A percentile compares a stretch with the other conserved stretches of the same genome.
Evolutionary conservation across 1,140 invertebrate species (phyloP).

Genomic region (Trichonephila inaurata): DNA sequence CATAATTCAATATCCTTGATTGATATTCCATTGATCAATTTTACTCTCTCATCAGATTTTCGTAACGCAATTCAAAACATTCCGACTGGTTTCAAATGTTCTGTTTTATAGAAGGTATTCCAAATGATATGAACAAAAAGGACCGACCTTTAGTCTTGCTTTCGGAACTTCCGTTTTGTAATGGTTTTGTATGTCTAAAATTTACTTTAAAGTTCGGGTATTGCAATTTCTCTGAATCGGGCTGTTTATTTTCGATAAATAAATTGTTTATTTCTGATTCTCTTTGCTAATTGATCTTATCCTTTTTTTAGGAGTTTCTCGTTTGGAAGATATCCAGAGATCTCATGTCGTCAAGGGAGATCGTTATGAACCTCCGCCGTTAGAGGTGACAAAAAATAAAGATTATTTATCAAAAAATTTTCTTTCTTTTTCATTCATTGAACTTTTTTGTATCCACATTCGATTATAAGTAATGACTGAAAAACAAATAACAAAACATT

Average conservation of each 20-base stretch:
- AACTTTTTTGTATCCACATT: neutral
- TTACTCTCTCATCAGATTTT: too few relatives aligned
- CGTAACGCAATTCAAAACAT: too few relatives aligned
- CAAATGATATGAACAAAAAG: too few relatives aligned
- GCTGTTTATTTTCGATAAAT: neutral
- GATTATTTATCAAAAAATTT: neutral
- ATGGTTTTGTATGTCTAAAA: too few relatives aligned
- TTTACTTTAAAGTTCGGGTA: neutral
- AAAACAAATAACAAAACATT: too few relatives aligned
- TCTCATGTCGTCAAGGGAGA: conserved; percentile 48
- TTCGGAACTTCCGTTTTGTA: too few relatives aligned
- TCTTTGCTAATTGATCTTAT: too few relatives aligned
- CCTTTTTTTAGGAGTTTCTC: conserved; percentile 49
- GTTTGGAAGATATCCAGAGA: conserved; percentile 51
- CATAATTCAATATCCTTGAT: neutral
- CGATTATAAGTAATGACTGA: too few relatives aligned
- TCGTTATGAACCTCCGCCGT: neutral
- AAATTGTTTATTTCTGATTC: neutral
- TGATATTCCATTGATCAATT: neutral
- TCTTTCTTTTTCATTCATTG: neutral
- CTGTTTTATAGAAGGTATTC: too few relatives aligned
- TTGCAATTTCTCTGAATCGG: neutral
- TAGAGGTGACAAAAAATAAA: neutral
- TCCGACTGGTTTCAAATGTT: too few relatives aligned
- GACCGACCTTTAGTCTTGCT: too few relatives aligned